Percentiles rank a stretch among this genome's conserved stretches.
Conservation (phyloP, 2,797 vertebrate genomes). For the Cryptoprocta ferox region DNA sequence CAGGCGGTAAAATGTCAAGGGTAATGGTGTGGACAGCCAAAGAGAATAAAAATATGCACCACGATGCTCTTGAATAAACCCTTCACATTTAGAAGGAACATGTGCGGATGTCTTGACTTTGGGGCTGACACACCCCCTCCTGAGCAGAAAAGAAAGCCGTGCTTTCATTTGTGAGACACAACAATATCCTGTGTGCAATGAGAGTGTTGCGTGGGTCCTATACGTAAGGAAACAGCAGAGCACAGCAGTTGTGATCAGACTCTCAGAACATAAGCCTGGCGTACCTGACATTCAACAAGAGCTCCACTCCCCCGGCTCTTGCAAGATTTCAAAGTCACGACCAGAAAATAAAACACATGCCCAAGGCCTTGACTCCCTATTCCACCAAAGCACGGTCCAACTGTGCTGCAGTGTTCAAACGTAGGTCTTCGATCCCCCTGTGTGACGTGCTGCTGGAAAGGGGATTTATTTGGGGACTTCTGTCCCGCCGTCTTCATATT, state of each 20-base stretch:
- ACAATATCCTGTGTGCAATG: neutral
- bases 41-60: neutral
- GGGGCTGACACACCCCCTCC: neutral
- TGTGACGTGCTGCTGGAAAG: neutral
- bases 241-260: constrained; percentile 47
- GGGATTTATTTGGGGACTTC: neutral
- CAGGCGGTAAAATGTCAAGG: neutral
- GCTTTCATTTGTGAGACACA: neutral
- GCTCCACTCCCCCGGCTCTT: constrained; percentile 12
- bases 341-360: constrained; percentile 27
- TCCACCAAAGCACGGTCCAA: neutral
- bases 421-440: neutral
- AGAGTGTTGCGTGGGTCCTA: neutral
- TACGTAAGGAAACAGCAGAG: neutral
- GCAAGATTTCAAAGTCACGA: constrained; percentile 53
- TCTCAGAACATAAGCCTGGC: neutral
- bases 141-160: neutral
- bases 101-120: neutral
- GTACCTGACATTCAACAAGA: neutral
- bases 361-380: neutral
- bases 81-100: neutral
- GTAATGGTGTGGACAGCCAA: neutral
- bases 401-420: neutral
- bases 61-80: neutral
- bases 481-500: neutral